Percentiles rank a stretch among this genome's conserved stretches.
Conservation (phyloP, 2,113 vertebrate species). For the Chaenocephalus aceratus region DNA sequence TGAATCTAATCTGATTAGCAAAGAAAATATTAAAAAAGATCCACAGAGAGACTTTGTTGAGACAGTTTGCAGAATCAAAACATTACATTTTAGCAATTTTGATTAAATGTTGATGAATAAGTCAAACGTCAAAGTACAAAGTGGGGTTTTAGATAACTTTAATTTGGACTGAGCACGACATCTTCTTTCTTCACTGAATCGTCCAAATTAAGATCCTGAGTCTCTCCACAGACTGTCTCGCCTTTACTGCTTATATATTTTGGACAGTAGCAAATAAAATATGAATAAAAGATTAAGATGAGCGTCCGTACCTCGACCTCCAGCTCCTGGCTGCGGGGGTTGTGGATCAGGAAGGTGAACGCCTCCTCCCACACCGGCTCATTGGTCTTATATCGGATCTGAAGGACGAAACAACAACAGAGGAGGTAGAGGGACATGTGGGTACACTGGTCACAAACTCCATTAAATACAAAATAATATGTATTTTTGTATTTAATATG, state of each 20-base stretch:
- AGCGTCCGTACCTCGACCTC: slow-evolving; percentile 89
- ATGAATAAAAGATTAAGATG: not conserved
- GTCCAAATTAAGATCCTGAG: no score
- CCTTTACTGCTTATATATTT: no score
- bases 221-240: no score
- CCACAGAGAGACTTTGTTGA: not conserved
- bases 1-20: no score
- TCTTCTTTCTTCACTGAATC: no score
- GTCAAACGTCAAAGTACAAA: slow-evolving; percentile 73
- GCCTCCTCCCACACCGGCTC: slow-evolving; percentile 96
- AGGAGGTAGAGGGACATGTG: not conserved
- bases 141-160: no score
- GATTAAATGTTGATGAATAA: slow-evolving; percentile 73
- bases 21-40: no score
- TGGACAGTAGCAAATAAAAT: not conserved
- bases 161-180: no score
- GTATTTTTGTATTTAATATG: no score
- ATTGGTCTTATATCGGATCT: slow-evolving; percentile 94
- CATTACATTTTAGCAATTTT: slow-evolving; percentile 79
- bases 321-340: slow-evolving; percentile 92
- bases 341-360: slow-evolving; percentile 95
- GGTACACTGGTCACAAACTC: not conserved
- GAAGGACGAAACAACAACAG: not conserved
- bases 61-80: slow-evolving; percentile 88
- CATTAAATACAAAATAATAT: no score